These are phyloP conservation scores for Nephrotoma flavescens DNA, from an alignment of 2,888 invertebrate species.

Conservation along the genomic window DNA sequence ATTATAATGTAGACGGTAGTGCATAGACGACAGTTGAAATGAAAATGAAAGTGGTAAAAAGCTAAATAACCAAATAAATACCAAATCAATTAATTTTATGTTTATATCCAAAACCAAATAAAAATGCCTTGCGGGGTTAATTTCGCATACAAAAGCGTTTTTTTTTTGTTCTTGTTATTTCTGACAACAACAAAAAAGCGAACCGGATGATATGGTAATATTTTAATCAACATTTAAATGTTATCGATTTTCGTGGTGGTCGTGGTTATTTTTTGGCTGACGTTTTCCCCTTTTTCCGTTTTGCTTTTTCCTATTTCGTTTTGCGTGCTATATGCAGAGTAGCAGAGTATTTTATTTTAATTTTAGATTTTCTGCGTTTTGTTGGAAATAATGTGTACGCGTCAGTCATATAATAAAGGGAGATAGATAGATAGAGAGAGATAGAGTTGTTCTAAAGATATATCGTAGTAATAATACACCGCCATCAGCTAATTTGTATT, in stretches of 20 bases:
- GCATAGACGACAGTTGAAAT: not conserved
- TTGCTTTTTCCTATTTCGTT: not conserved
- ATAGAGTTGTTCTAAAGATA: not conserved
- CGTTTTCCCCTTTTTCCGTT: not conserved
- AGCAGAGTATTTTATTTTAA: not conserved
- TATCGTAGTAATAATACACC: not conserved
- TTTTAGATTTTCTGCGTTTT: not conserved
- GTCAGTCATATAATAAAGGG: not conserved
- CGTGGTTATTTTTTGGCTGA: not conserved
- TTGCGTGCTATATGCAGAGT: not conserved
- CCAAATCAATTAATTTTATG: not conserved
- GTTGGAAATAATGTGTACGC: not conserved
- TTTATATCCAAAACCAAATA: not conserved
- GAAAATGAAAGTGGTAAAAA: not conserved
- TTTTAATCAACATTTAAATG: not conserved
- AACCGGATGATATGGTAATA: not conserved
- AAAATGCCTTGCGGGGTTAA: not conserved
- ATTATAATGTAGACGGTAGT: not conserved
- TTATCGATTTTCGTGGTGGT: not conserved
- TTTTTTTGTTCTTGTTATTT: not conserved
- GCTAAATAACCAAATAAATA: not conserved
- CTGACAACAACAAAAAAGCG: not conserved
- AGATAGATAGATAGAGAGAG: not conserved
- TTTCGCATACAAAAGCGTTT: not conserved
- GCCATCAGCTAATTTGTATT: not conserved